Percentiles rank a stretch among this genome's conserved stretches.
These are phyloP conservation scores for Lycia hirtaria DNA, from an alignment of 2,888 invertebrate species.

Conservation along the genomic window DNA sequence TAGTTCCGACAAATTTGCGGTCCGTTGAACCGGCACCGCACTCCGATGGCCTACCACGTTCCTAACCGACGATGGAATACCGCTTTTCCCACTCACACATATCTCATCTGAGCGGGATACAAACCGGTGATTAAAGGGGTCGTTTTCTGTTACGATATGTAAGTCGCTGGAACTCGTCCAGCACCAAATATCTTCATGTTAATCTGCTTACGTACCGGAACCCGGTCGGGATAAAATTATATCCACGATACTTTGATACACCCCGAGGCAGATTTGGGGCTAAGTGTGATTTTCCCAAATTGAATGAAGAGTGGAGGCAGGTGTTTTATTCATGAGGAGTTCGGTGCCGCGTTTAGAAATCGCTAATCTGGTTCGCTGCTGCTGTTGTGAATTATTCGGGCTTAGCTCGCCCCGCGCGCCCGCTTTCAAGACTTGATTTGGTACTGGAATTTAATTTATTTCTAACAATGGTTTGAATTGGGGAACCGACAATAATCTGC, in stretches of 20 bases:
- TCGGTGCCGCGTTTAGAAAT: conserved; percentile 33
- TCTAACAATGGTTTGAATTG: conserved; percentile 27
- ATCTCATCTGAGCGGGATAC: conserved; percentile 47
- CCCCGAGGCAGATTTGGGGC: conserved; percentile 48
- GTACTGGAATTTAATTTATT: conserved; percentile 33
- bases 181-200: conserved; percentile 53
- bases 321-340: conserved; percentile 55
- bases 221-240: conserved; percentile 43
- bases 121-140: conserved; percentile 57
- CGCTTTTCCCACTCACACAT: conserved; percentile 51
- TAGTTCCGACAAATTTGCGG: conserved; percentile 82
- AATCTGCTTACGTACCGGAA: conserved; percentile 57
- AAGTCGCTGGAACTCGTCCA: conserved; percentile 52
- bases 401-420: conserved; percentile 12
- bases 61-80: conserved; percentile 60
- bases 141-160: conserved; percentile 58
- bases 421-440: conserved; percentile 32
- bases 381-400: conserved; percentile 46
- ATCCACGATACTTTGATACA: conserved; percentile 51
- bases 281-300: conserved; percentile 57
- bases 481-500: conserved; percentile 12
- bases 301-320: conserved; percentile 53
- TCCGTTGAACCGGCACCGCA: conserved; percentile 66
- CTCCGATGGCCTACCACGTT: conserved; percentile 52
- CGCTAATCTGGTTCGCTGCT: conserved; percentile 37